Evolutionary conservation across 1,140 invertebrate genomes (phyloP), one percentile per base, ranked within the genome.

Genomic region (Asobara japonica): DNA sequence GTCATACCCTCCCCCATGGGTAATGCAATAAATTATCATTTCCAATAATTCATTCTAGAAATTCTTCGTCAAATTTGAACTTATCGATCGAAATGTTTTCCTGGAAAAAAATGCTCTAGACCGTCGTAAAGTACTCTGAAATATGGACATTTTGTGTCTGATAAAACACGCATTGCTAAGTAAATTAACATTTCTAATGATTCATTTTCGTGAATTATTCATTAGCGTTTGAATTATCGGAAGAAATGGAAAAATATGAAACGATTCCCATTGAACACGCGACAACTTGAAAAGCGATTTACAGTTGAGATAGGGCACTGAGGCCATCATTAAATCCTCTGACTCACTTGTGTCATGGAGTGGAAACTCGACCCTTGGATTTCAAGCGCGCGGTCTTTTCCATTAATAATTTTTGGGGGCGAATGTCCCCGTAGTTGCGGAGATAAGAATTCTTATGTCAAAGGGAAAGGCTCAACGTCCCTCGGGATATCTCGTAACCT

Each of bases 221-320:
- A 25, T 56, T 3, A 27, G 13, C 20, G 11, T 7, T 22, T 56
- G 22, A 56, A 56, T 56, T 18, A 56, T 56, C 20, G 22, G 20
- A 22, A 13, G 11, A 56, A 56, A 56, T 3, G 22, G 18, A 56
- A 56, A 56, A 25, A 56, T 13, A 56, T 56, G 18, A 56, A 25
- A 56, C 22, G 7, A n/a, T 25, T 56, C 10, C 22, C 51, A 56
- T 56, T 56, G 51, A 13, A 56, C 41, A 45, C 41, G 41, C 41
- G 41, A 45, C 36, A 38, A n/a, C 41, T 45, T 45, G 22, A 56
- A 56, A 56, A 56, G 13, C 18, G 51, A 56, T 56, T 56, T 56
- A 56, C 51, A 56, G 25, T 56, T 10, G 8, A 6, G 51, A 56
- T 56, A 56, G 10, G 8, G 18, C n/a, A 18, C 51, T 20, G 7